These are phyloP conservation scores for Semotilus atromaculatus DNA, from an alignment of 2,797 vertebrate species.

Conservation along the genomic window DNA sequence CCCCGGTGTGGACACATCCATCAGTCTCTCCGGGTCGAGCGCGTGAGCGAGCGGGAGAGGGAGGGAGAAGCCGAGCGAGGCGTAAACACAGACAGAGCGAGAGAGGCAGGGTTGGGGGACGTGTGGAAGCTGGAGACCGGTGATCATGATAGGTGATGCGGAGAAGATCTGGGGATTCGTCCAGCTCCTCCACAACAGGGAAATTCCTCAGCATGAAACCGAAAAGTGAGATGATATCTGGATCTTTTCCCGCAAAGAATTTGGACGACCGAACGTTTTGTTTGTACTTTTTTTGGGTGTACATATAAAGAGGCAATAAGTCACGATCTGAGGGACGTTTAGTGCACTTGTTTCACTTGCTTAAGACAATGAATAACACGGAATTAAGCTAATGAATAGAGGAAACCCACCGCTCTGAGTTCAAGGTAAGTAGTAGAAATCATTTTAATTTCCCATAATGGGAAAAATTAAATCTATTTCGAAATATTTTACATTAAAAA, in stretches of 20 bases:
- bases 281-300: slow-evolving; percentile 4
- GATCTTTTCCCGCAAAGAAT: slow-evolving; percentile 51
- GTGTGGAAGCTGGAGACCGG: slow-evolving; percentile 74
- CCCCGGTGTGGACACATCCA: slow-evolving; percentile 77
- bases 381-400: not conserved
- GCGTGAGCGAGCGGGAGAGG: slow-evolving; percentile 60
- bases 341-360: slow-evolving; percentile 13
- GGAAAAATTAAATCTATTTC: not conserved
- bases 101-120: slow-evolving; percentile 38
- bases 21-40: slow-evolving; percentile 74
- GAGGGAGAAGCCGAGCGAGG: slow-evolving; percentile 46
- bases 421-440: slow-evolving; percentile 43
- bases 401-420: not conserved
- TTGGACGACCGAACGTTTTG: not conserved
- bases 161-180: slow-evolving; percentile 68
- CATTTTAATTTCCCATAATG: not conserved
- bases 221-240: slow-evolving; percentile 67
- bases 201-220: slow-evolving; percentile 69
- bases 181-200: slow-evolving; percentile 64
- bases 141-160: slow-evolving; percentile 70
- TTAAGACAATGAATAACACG: not conserved
- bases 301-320: slow-evolving; percentile 45
- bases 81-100: slow-evolving; percentile 40
- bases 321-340: not conserved
- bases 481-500: not conserved